Conservation (phyloP, 2,113 vertebrate genomes). For the Nothocercus julius region DNA sequence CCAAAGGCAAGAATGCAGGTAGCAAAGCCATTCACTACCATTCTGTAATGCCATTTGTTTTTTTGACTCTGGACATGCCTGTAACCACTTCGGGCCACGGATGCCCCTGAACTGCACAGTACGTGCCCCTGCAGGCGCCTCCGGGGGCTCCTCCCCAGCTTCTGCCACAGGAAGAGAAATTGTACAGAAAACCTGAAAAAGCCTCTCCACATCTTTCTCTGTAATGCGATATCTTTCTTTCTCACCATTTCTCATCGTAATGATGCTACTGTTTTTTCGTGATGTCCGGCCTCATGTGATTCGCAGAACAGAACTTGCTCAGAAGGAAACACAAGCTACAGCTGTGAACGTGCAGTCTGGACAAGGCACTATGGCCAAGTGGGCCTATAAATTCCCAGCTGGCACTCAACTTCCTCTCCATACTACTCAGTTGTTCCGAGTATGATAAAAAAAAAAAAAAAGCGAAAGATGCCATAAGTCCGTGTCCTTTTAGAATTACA, state of each 20-base stretch:
- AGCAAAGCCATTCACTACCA: slow-evolving; percentile 37
- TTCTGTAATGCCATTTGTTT: neutral
- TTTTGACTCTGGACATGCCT: neutral
- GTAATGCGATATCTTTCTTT: neutral
- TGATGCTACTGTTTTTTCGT: neutral
- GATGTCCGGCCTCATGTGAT: neutral
- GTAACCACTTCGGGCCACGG: neutral
- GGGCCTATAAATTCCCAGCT: neutral
- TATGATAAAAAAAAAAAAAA: neutral
- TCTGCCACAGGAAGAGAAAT: neutral
- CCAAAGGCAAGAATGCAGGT: slow-evolving; percentile 60
- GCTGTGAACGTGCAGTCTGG: neutral
- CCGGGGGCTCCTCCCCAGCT: neutral
- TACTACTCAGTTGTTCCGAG: neutral
- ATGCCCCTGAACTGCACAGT: neutral
- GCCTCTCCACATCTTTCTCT: neutral
- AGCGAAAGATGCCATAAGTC: neutral
- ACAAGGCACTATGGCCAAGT: neutral
- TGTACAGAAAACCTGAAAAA: neutral
- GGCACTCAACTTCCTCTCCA: neutral
- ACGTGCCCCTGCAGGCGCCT: neutral
- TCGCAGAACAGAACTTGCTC: neutral
- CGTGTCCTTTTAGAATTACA: neutral
- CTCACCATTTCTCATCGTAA: neutral
- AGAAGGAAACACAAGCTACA: neutral